A percentile compares a stretch with the other conserved stretches of the same genome.
phyloP scores from a whole-genome alignment of 2,113 vertebrate genomes.

The Hemiprocne comata region DNA sequence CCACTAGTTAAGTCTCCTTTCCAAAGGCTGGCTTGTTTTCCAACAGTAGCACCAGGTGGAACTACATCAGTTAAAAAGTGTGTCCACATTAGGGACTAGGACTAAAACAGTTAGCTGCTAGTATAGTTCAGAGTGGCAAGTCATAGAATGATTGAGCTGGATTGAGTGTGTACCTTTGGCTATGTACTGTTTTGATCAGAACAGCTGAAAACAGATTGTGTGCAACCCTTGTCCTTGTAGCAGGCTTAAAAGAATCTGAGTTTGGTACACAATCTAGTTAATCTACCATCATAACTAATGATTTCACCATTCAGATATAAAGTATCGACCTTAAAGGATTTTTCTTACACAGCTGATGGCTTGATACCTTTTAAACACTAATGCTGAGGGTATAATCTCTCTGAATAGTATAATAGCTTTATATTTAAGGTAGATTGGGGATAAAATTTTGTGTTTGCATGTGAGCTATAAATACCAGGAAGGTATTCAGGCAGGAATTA shows the following conservation, averaged over 20 bases:
- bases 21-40: background rate
- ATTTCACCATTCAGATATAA: constrained; percentile 30
- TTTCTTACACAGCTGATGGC: constrained; percentile 28
- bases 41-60: background rate
- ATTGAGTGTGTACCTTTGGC: background rate
- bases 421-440: constrained; percentile 56
- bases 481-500: constrained; percentile 61
- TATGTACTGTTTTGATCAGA: background rate
- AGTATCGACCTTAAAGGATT: constrained; percentile 38
- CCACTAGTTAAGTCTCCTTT: background rate
- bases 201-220: background rate
- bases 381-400: constrained; percentile 44
- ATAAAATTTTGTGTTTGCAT: constrained; percentile 60
- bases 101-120: background rate
- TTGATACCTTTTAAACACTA: constrained; percentile 46
- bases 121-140: fast-evolving
- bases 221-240: background rate
- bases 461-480: constrained; percentile 37
- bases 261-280: constrained; percentile 32
- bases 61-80: background rate
- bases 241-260: background rate
- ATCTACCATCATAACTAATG: constrained; percentile 38
- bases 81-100: background rate
- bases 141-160: background rate
- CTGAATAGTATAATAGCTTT: constrained; percentile 45